Percentiles rank a stretch among this genome's conserved stretches.
Conservation (phyloP, 1,140 invertebrate genomes). For the Nephila pilipes region DNA sequence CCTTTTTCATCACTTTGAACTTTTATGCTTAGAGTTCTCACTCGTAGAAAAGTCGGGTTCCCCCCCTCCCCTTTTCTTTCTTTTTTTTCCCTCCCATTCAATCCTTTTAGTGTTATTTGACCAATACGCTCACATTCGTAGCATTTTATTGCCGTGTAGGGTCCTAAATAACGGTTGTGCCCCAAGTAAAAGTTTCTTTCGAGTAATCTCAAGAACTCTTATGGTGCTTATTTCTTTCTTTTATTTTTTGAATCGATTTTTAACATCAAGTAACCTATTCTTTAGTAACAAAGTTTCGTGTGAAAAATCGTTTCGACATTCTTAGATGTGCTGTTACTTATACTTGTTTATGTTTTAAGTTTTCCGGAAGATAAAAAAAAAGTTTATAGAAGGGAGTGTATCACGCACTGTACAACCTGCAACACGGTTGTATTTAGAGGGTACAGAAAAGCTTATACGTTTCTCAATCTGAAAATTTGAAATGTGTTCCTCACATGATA, state of each 20-base stretch:
- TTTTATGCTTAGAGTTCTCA: conserved; percentile 64
- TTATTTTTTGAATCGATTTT: conserved; percentile 36
- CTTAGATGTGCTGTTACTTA: neutral
- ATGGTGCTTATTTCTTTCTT: conserved; percentile 45
- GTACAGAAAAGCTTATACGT: too few relatives aligned
- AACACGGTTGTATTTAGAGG: too few relatives aligned
- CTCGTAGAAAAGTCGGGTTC: conserved; percentile 9
- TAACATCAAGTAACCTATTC: conserved; percentile 39
- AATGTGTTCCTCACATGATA: too few relatives aligned
- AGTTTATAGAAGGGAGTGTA: too few relatives aligned
- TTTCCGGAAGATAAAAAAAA: too few relatives aligned
- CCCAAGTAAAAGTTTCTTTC: conserved; percentile 48
- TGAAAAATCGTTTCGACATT: conserved; percentile 15
- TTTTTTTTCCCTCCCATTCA: conserved; percentile 6
- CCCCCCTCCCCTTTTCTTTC: neutral
- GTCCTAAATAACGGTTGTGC: conserved; percentile 57
- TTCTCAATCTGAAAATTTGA: too few relatives aligned
- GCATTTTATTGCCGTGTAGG: conserved; percentile 63
- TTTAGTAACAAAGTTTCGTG: conserved; percentile 10
- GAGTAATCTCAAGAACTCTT: conserved; percentile 41
- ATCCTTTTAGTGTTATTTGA: conserved; percentile 66
- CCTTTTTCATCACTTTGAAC: conserved; percentile 61
- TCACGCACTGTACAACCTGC: too few relatives aligned
- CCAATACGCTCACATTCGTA: conserved; percentile 54
- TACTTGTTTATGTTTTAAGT: conserved; percentile 10